These are phyloP conservation scores for Drosophila kambysellisi DNA, from an alignment of 2,888 invertebrate species.

Conservation along the genomic window DNA sequence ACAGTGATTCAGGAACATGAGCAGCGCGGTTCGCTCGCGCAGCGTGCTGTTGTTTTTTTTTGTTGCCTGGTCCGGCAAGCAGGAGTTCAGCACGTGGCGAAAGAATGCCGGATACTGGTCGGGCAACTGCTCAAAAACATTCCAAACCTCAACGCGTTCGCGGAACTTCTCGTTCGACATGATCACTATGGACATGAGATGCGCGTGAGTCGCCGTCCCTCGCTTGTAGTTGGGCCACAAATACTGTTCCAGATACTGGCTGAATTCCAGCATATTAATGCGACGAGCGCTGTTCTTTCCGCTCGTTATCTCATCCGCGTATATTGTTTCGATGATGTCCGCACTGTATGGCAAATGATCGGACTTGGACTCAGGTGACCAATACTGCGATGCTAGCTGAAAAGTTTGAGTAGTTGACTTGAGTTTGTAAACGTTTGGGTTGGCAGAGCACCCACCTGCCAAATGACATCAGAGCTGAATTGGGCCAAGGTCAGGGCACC, in stretches of 20 bases:
- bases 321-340: constrained; percentile 94
- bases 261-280: constrained; percentile 98
- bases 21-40: constrained; percentile 93
- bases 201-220: constrained; percentile 91
- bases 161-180: constrained; percentile 99
- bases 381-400: constrained; percentile 95
- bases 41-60: constrained; percentile 43
- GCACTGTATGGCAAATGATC: constrained; percentile 91
- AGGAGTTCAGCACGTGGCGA: constrained; percentile 91
- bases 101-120: constrained; percentile 93
- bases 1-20: constrained; percentile 97
- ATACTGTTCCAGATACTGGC: constrained; percentile 98
- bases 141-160: constrained; percentile 98
- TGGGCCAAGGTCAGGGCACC: constrained; percentile 91
- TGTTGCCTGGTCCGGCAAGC: constrained; percentile 86
- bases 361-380: constrained; percentile 94
- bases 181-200: constrained; percentile 98
- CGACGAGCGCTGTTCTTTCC: constrained; percentile 93
- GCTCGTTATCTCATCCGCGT: constrained; percentile 93
- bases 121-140: constrained; percentile 92
- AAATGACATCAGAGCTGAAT: constrained; percentile 95
- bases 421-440: constrained; percentile 30
- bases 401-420: constrained; percentile 14
- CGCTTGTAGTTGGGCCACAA: constrained; percentile 97
- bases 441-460: constrained; percentile 88